Evolutionary conservation across 2,113 vertebrate genomes (phyloP).

Genomic region (Mesoclemmys tuberculata): DNA sequence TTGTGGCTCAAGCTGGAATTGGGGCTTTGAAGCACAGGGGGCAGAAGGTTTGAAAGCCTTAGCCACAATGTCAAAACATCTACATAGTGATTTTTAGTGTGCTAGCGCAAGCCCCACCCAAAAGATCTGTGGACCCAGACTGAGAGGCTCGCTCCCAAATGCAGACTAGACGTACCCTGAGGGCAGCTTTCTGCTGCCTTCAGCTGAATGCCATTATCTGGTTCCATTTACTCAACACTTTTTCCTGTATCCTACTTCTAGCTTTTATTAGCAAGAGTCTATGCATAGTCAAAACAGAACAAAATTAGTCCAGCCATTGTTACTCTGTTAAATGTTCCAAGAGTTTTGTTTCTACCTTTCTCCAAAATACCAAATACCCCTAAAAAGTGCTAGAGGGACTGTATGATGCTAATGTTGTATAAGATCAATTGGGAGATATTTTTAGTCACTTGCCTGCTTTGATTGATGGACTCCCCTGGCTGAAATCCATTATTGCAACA

Average conservation of each 20-base stretch:
- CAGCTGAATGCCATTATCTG: background rate
- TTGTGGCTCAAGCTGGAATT: no score
- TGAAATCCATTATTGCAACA: background rate
- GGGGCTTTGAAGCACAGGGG: no score
- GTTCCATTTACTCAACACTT: background rate
- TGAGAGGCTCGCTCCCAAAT: no score
- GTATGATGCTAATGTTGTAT: background rate
- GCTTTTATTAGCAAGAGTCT: constrained; percentile 12
- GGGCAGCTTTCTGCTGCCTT: background rate
- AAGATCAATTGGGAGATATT: background rate
- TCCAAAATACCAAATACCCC: background rate
- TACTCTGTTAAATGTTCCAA: background rate
- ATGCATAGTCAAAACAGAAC: background rate
- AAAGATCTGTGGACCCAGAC: no score
- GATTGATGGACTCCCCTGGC: background rate
- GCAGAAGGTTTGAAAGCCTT: no score
- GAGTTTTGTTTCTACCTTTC: background rate
- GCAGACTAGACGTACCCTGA: no score
- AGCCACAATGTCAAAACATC: no score
- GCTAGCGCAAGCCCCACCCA: no score
- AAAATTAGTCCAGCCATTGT: background rate
- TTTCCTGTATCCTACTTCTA: background rate
- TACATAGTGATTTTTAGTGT: no score
- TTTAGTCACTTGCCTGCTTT: background rate
- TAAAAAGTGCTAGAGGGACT: background rate